Percentiles rank a stretch among this genome's conserved stretches.
Conservation (phyloP, 1,140 invertebrate genomes). For the Bombus polaris region DNA sequence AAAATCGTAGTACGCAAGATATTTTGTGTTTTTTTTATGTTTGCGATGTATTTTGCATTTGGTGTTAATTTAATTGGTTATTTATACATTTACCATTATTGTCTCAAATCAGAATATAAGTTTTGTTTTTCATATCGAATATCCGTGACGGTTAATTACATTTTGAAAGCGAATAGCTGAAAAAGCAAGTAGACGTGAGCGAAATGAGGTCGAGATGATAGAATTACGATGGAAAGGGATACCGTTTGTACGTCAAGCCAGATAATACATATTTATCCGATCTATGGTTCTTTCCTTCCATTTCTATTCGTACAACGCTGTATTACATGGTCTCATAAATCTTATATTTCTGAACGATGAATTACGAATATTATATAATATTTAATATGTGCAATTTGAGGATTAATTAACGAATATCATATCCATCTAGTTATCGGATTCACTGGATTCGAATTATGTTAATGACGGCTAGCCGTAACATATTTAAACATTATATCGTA, state of each 20-base stretch:
- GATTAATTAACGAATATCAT: conserved; percentile 17
- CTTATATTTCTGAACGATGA: background rate
- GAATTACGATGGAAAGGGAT: conserved; percentile 25
- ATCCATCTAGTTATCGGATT: too few species aligned
- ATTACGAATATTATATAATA: background rate
- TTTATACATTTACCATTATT: too few species aligned
- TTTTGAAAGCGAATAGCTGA: background rate
- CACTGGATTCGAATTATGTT: background rate
- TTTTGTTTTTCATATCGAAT: background rate
- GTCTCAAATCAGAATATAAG: background rate
- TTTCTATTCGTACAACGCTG: background rate
- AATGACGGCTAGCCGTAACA: too few species aligned
- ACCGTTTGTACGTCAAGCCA: background rate
- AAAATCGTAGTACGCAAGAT: too few species aligned
- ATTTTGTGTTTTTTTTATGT: too few species aligned
- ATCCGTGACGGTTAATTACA: background rate
- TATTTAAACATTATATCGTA: too few species aligned
- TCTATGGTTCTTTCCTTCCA: background rate
- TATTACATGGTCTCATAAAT: background rate
- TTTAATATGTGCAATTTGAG: background rate
- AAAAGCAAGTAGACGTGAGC: conserved; percentile 8
- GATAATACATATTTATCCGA: conserved; percentile 48
- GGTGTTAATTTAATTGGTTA: too few species aligned
- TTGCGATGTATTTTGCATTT: too few species aligned
- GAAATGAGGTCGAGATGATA: conserved; percentile 36